Conservation (phyloP, 1,140 invertebrate genomes). For the Calephelis nemesis region DNA sequence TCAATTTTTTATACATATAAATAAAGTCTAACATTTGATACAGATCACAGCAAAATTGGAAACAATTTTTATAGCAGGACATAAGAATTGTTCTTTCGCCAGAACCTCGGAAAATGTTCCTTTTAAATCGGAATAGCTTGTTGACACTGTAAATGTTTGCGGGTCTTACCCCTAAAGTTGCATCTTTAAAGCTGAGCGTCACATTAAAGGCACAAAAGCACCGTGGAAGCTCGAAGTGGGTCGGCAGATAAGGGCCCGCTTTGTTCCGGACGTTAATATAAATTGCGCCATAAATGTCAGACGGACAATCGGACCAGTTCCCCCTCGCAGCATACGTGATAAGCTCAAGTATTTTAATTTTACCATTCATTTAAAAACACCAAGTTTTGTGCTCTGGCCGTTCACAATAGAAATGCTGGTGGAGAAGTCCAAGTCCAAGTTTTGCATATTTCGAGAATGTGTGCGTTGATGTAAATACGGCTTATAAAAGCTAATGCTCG, state of each 20-base stretch:
- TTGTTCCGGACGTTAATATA: constrained; percentile 18
- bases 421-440: neutral
- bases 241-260: constrained; percentile 11
- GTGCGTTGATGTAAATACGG: no score
- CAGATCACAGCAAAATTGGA: no score
- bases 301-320: constrained; percentile 16
- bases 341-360: constrained; percentile 6
- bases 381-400: no score
- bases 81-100: no score
- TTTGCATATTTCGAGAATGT: no score
- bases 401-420: neutral
- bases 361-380: neutral
- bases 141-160: constrained; percentile 15
- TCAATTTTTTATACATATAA: no score
- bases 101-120: neutral
- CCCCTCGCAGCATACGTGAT: constrained; percentile 12
- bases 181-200: constrained; percentile 12
- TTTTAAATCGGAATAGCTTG: constrained; percentile 12
- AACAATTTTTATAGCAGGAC: no score
- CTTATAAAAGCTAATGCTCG: no score
- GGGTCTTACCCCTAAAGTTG: constrained; percentile 15
- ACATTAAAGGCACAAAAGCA: constrained; percentile 17
- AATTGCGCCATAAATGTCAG: constrained; percentile 14
- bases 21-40: no score
- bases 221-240: constrained; percentile 11